These are phyloP conservation scores for Ptychobarbus kaznakovi DNA, from an alignment of 2,797 vertebrate species.

Conservation along the genomic window DNA sequence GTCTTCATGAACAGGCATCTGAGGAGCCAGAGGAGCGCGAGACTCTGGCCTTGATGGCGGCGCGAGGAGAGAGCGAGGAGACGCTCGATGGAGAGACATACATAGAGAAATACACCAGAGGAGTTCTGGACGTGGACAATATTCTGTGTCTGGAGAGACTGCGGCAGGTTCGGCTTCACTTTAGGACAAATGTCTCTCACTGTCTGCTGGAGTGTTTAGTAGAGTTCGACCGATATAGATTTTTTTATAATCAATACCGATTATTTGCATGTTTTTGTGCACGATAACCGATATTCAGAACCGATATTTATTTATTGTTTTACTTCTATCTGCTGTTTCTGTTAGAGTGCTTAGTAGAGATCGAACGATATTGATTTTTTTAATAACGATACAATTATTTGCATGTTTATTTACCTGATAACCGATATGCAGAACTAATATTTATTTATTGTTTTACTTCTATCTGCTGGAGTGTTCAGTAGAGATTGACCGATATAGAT, in stretches of 20 bases:
- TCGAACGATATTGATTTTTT: background rate
- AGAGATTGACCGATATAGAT: too few relatives aligned
- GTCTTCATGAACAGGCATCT: conserved; percentile 82
- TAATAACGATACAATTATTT: too few relatives aligned
- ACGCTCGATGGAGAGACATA: conserved; percentile 91
- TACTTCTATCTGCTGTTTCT: background rate
- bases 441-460: too few relatives aligned
- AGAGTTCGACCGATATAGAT: background rate
- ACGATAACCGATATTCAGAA: background rate
- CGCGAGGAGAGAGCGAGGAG: conserved; percentile 88
- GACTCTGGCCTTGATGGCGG: conserved; percentile 95
- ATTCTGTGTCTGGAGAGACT: conserved; percentile 94
- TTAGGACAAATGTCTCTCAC: too few relatives aligned
- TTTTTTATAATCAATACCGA: background rate
- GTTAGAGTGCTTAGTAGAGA: background rate
- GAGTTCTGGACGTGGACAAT: conserved; percentile 94
- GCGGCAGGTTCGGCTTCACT: conserved; percentile 42
- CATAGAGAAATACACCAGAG: conserved; percentile 95
- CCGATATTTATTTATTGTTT: background rate
- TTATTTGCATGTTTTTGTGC: background rate
- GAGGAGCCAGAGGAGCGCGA: conserved; percentile 97
- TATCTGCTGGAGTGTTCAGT: too few relatives aligned
- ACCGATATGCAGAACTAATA: too few relatives aligned
- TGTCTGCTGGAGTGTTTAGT: background rate
- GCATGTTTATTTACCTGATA: too few relatives aligned